phyloP scores from a whole-genome alignment of 2,888 invertebrate genomes.

The Meiosimyza platycephala region DNA sequence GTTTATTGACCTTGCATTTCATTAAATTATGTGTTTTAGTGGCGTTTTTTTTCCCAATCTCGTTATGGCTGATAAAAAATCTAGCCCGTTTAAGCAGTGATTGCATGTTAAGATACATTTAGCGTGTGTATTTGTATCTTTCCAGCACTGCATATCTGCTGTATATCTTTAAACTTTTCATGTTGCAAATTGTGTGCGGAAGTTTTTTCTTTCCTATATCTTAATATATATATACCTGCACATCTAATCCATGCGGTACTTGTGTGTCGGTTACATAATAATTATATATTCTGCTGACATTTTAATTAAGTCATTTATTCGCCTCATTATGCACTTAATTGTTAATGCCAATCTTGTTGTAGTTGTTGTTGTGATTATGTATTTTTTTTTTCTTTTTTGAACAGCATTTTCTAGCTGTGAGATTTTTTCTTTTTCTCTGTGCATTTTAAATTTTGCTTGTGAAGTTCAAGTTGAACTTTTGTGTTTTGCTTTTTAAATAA shows the following conservation, averaged over 20 bases:
- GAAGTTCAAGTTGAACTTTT: constrained; percentile 28
- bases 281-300: constrained; percentile 1
- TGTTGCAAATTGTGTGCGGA: constrained; percentile 9
- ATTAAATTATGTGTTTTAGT: constrained; percentile 2
- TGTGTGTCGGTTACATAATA: not conserved
- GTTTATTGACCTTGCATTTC: constrained; percentile 38
- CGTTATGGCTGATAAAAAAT: not conserved
- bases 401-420: constrained; percentile 23
- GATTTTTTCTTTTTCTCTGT: not conserved
- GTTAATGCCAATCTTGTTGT: not conserved
- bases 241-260: not conserved
- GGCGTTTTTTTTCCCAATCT: not conserved
- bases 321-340: constrained; percentile 25
- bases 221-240: not conserved
- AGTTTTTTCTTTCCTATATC: not conserved
- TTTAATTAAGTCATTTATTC: constrained; percentile 28
- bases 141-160: not conserved
- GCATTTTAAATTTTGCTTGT: constrained; percentile 9
- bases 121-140: not conserved
- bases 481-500: not conserved
- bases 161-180: not conserved
- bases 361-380: constrained; percentile 8
- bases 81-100: not conserved
- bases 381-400: constrained; percentile 30
- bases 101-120: constrained; percentile 25